These are phyloP conservation scores for Drosophila trichaetosa DNA, from an alignment of 2,888 invertebrate genomes.

Conservation along the genomic window DNA sequence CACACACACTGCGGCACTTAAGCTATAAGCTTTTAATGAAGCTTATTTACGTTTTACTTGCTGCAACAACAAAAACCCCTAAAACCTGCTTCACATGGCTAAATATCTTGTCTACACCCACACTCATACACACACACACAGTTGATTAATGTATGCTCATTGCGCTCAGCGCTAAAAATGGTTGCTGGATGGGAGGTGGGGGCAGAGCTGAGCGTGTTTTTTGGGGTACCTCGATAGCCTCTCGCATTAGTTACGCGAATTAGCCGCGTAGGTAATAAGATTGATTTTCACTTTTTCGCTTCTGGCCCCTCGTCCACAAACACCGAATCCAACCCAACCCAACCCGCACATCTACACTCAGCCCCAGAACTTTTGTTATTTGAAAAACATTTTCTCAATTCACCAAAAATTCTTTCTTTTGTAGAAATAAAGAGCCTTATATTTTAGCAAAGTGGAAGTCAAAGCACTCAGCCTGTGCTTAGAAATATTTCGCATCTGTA, in stretches of 20 bases:
- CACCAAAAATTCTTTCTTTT: neutral
- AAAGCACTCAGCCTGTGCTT: neutral
- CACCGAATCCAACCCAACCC: neutral
- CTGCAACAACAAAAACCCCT: constrained; percentile 23
- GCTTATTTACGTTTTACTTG: constrained; percentile 73
- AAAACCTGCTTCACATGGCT: constrained; percentile 19
- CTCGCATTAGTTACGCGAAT: constrained; percentile 52
- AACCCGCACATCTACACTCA: neutral
- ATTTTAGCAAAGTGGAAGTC: neutral
- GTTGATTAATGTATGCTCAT: constrained; percentile 68
- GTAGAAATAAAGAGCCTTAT: neutral
- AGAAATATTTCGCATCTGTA: neutral
- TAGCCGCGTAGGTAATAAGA: constrained; percentile 75
- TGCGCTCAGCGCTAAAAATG: constrained; percentile 11
- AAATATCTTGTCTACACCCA: constrained; percentile 19
- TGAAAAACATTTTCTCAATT: neutral
- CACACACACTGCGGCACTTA: constrained; percentile 60
- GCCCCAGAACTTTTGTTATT: neutral
- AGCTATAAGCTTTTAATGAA: constrained; percentile 78
- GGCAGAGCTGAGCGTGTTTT: neutral
- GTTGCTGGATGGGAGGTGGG: neutral
- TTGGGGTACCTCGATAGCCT: neutral
- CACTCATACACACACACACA: constrained; percentile 4
- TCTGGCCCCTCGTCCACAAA: constrained; percentile 12
- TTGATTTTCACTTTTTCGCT: constrained; percentile 80